Evolutionary conservation across 2,888 invertebrate species (phyloP).

Genomic region (Dynastes maya): DNA sequence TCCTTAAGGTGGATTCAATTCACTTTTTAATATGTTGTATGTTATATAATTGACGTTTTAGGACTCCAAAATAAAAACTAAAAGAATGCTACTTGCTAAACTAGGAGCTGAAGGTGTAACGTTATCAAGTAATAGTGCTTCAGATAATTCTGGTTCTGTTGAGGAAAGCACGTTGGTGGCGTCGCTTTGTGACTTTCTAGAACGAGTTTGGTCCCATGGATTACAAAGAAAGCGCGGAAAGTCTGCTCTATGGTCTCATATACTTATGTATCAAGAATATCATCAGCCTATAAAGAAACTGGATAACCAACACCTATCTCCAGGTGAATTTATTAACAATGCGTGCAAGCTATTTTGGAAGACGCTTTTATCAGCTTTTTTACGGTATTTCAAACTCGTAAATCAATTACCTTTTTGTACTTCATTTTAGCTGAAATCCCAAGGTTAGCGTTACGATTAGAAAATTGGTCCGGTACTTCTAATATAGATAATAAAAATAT

Average conservation of each 20-base stretch:
- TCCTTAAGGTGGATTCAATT: constrained; percentile 83
- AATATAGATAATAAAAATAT: constrained; percentile 62
- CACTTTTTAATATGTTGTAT: background rate
- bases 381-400: background rate
- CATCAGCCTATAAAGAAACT: constrained; percentile 55
- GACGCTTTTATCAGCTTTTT: background rate
- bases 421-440: constrained; percentile 62
- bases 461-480: constrained; percentile 63
- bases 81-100: constrained; percentile 98
- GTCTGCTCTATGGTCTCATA: constrained; percentile 97
- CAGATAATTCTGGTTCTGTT: constrained; percentile 80
- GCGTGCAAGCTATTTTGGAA: too few relatives aligned
- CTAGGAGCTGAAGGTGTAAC: constrained; percentile 98
- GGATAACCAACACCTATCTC: constrained; percentile 65
- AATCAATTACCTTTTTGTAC: too few relatives aligned
- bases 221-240: constrained; percentile 96
- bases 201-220: constrained; percentile 98
- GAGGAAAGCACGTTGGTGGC: constrained; percentile 99
- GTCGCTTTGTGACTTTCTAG: constrained; percentile 96
- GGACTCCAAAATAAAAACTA: constrained; percentile 96
- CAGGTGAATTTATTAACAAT: constrained; percentile 68
- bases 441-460: constrained; percentile 64
- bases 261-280: constrained; percentile 88
- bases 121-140: constrained; percentile 85
- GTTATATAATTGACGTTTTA: constrained; percentile 63